Percentiles rank a stretch among this genome's conserved stretches.
These are phyloP conservation scores for Agriopis marginaria DNA, from an alignment of 2,888 invertebrate species.

Conservation along the genomic window DNA sequence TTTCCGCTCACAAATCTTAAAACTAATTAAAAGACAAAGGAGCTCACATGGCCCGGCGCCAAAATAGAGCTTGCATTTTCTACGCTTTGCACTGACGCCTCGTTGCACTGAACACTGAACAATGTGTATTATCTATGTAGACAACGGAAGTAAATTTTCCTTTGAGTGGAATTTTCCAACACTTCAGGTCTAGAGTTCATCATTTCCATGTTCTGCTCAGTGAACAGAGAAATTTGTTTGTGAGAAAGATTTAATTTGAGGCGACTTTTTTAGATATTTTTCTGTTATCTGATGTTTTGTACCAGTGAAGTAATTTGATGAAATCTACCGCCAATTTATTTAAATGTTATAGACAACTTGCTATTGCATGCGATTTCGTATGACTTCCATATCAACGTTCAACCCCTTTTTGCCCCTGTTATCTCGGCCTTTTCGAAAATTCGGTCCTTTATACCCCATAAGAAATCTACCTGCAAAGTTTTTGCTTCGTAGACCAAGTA, in stretches of 20 bases:
- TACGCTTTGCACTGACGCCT: conserved; percentile 34
- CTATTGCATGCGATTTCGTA: too few species aligned
- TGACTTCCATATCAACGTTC: too few species aligned
- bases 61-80: conserved; percentile 45
- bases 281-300: too few species aligned
- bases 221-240: conserved; percentile 42
- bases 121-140: conserved; percentile 47
- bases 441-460: too few species aligned
- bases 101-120: conserved; percentile 37
- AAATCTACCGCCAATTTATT: too few species aligned
- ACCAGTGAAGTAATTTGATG: too few species aligned
- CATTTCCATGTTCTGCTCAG: conserved; percentile 46
- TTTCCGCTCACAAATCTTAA: conserved; percentile 34
- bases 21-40: conserved; percentile 45
- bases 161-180: conserved; percentile 47
- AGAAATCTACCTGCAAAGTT: too few species aligned
- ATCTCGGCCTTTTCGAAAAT: too few species aligned
- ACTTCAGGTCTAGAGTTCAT: conserved; percentile 49
- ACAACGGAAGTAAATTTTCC: conserved; percentile 48
- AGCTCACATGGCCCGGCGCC: conserved; percentile 43
- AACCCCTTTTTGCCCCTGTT: too few species aligned
- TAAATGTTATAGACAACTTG: too few species aligned
- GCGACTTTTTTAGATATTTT: too few species aligned
- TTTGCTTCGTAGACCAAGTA: too few species aligned
- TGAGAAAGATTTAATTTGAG: conserved; percentile 20